Evolutionary conservation across 2,888 invertebrate species (phyloP).

Genomic region (Dryobota labecula): DNA sequence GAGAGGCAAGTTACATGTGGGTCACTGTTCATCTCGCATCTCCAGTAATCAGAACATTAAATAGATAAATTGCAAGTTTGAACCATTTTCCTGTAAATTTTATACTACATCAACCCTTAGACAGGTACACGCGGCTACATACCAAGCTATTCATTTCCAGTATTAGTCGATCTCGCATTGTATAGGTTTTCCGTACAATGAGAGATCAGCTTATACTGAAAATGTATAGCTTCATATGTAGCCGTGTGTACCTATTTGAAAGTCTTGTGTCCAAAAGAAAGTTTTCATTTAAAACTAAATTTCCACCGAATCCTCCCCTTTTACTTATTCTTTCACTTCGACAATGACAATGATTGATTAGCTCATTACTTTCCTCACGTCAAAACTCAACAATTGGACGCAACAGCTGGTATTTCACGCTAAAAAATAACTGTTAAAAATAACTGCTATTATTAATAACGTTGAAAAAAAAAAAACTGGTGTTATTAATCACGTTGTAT

Average conservation of each 20-base stretch:
- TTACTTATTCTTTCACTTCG: constrained; percentile 19
- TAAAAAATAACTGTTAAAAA: constrained; percentile 70
- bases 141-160: too few relatives aligned
- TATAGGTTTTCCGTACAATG: too few relatives aligned
- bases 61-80: too few relatives aligned
- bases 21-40: too few relatives aligned
- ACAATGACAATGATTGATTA: constrained; percentile 54
- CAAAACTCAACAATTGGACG: constrained; percentile 52
- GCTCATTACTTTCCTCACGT: constrained; percentile 39
- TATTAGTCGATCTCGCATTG: too few relatives aligned
- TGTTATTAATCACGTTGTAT: constrained; percentile 84
- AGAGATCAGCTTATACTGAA: too few relatives aligned
- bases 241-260: too few relatives aligned
- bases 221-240: too few relatives aligned
- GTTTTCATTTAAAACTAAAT: not conserved
- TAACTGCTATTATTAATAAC: constrained; percentile 82
- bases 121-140: too few relatives aligned
- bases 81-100: not conserved
- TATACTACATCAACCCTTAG: not conserved
- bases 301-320: not conserved
- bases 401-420: constrained; percentile 51
- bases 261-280: constrained; percentile 4
- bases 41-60: too few relatives aligned
- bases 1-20: too few relatives aligned
- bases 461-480: constrained; percentile 76